Evolutionary conservation across 2,888 invertebrate species (phyloP).

Genomic region (Drepana falcataria): DNA sequence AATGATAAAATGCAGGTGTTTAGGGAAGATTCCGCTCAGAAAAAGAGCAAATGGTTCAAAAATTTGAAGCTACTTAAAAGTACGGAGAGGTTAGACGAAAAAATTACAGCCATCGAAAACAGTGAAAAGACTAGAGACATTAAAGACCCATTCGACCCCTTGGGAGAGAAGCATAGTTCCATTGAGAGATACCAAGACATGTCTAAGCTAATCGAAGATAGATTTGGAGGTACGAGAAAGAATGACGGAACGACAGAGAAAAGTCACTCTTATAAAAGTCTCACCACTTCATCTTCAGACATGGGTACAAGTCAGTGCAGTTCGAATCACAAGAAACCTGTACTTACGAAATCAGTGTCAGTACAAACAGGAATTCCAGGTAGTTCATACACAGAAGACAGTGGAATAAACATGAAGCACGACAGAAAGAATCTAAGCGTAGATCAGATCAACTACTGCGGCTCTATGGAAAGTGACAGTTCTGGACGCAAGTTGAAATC

Average conservation of each 20-base stretch:
- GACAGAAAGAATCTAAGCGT: slow-evolving; percentile 72
- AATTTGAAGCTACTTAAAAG: slow-evolving; percentile 76
- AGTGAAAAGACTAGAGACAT: slow-evolving; percentile 60
- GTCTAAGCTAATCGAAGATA: slow-evolving; percentile 84
- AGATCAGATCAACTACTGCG: slow-evolving; percentile 74
- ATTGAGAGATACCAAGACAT: slow-evolving; percentile 85
- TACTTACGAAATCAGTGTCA: slow-evolving; percentile 72
- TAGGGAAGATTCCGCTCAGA: slow-evolving; percentile 70
- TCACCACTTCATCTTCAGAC: slow-evolving; percentile 75
- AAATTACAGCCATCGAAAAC: slow-evolving; percentile 60
- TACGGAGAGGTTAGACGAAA: slow-evolving; percentile 68
- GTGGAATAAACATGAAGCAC: slow-evolving; percentile 67
- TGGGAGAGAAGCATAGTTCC: slow-evolving; percentile 82
- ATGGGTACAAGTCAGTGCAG: slow-evolving; percentile 74
- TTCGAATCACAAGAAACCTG: slow-evolving; percentile 69
- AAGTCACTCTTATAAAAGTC: slow-evolving; percentile 72
- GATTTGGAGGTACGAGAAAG: slow-evolving; percentile 76
- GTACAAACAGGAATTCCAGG: slow-evolving; percentile 75
- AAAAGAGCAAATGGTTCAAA: slow-evolving; percentile 83
- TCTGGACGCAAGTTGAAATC: slow-evolving; percentile 71
- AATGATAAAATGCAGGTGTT: slow-evolving; percentile 74
- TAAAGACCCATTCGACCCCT: slow-evolving; percentile 79
- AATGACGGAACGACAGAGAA: slow-evolving; percentile 70
- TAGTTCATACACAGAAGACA: slow-evolving; percentile 55
- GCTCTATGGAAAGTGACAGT: slow-evolving; percentile 74